Evolutionary conservation across 2,888 invertebrate species (phyloP), one percentile per base, ranked within the genome.

Genomic region (Erpobdella octoculata): DNA sequence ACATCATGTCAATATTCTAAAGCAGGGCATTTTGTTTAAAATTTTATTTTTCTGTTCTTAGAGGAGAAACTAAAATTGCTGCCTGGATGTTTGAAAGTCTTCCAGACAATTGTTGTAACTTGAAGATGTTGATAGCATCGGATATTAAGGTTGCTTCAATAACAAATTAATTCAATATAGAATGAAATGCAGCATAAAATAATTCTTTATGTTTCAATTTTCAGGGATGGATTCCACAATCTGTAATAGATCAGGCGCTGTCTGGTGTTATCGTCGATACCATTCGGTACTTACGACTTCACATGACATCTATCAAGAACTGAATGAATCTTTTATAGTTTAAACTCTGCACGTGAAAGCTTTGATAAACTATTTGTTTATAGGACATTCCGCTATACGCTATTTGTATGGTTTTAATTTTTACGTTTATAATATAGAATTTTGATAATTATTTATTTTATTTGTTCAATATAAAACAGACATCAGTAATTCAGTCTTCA

Each of bases 221-320:
- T 15, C 66, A 75, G 75, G 75, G 75, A 48, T 75, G 75, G 75
- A 66, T 75, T 33, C 75, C 74, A 2, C 73, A 74, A 70, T 65
- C 67, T 8, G 53, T 70, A 21, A 73, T 75, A 8, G 75, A 75
- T 68, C 72, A 71, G 65, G 73, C 75, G 0, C 66, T 75, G 12
- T 59, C 74, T 3, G 73, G 73, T 15, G 72, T 71, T 2, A 65
- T 75, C 8, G 28, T 74, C 4, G 73, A 73, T 2, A 73, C 66
- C 58, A 6, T 68, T 9, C 36, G 53, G 21, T 71, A 75, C 64
- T 21, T 75, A n/a, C 38, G 46, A 25, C 46, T 38, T 9, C 69
- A 66, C 31, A 53, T 75, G 62, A 66, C 18, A 21, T 25, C 53
- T 25, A 21, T 53, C 12, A 53, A n/a, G n/a, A n/a, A n/a, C n/a